Conservation (phyloP, 2,797 vertebrate genomes). For the Hippopotamyrus pictus region DNA sequence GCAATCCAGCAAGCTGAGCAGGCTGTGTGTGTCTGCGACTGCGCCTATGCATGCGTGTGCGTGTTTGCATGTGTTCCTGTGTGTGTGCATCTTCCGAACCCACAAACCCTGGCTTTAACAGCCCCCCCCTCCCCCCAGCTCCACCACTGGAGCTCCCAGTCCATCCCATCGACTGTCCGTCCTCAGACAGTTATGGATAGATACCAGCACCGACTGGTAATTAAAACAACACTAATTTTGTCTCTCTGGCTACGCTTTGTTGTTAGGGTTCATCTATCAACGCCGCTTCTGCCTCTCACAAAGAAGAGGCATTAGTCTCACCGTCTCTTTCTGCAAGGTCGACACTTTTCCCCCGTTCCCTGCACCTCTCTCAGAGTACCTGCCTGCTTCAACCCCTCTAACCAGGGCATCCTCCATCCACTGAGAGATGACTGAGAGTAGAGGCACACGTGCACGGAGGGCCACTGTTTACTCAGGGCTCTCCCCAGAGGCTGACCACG, state of each 20-base stretch:
- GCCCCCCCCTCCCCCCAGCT: conserved; percentile 25
- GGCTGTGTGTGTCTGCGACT: background rate
- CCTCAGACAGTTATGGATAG: conserved; percentile 72
- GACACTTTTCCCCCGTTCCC: conserved; percentile 50
- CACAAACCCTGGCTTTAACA: conserved; percentile 27
- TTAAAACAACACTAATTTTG: conserved; percentile 83
- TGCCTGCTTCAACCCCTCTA: conserved; percentile 32
- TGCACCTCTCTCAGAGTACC: conserved; percentile 47
- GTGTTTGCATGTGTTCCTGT: background rate
- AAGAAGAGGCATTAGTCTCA: conserved; percentile 66
- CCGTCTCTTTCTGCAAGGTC: conserved; percentile 58
- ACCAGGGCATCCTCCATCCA: background rate
- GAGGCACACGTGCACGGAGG: conserved; percentile 25
- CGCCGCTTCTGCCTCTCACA: conserved; percentile 64
- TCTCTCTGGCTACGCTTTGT: conserved; percentile 71
- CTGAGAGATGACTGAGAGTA: background rate
- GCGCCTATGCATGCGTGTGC: background rate
- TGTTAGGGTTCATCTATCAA: conserved; percentile 71
- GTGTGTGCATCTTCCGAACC: conserved; percentile 27
- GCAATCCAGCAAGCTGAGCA: background rate
- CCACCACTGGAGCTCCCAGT: conserved; percentile 19
- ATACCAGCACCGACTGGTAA: conserved; percentile 74
- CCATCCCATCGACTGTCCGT: conserved; percentile 52
- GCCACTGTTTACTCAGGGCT: conserved; percentile 57
- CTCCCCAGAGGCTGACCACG: conserved; percentile 61